These are phyloP conservation scores for Acipenser ruthenus DNA, from an alignment of 2,797 vertebrate species.

Conservation along the genomic window DNA sequence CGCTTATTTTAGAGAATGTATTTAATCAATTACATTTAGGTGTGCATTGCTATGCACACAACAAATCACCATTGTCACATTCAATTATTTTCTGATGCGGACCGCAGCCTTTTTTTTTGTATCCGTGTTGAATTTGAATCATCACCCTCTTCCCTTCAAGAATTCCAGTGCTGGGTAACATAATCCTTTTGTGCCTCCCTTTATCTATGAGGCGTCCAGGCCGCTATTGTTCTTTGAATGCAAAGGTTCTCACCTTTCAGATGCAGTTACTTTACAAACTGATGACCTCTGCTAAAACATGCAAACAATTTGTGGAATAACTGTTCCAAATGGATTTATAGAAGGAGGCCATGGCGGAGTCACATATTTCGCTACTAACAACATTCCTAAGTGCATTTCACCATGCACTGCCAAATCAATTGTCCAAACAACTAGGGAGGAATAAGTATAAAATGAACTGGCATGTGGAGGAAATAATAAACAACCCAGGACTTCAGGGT, in stretches of 20 bases:
- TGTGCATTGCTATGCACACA: conserved; percentile 19
- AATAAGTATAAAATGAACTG: background rate
- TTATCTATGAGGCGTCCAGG: conserved; percentile 20
- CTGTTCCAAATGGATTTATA: conserved; percentile 5
- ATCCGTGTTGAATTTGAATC: conserved; percentile 19
- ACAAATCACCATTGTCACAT: conserved; percentile 35
- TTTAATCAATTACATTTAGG: conserved; percentile 23
- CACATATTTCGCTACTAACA: background rate
- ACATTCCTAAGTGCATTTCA: conserved; percentile 2
- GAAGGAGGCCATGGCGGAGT: background rate
- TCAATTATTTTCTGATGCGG: conserved; percentile 22
- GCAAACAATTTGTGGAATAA: conserved; percentile 6
- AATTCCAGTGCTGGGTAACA: conserved; percentile 15
- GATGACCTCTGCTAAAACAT: conserved; percentile 2
- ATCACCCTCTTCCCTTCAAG: conserved; percentile 18
- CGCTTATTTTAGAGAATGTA: conserved; percentile 6
- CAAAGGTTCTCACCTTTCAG: conserved; percentile 10
- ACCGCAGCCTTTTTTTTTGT: background rate
- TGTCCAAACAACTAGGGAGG: background rate
- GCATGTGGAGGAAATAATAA: conserved; percentile 5
- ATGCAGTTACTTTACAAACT: conserved; percentile 13
- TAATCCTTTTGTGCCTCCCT: conserved; percentile 25
- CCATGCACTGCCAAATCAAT: background rate
- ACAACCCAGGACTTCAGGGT: conserved; percentile 1
- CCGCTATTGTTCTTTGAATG: conserved; percentile 12